Base-by-base conservation (phyloP, 2,113 vertebrate genomes). In the Willisornis vidua region DNA sequence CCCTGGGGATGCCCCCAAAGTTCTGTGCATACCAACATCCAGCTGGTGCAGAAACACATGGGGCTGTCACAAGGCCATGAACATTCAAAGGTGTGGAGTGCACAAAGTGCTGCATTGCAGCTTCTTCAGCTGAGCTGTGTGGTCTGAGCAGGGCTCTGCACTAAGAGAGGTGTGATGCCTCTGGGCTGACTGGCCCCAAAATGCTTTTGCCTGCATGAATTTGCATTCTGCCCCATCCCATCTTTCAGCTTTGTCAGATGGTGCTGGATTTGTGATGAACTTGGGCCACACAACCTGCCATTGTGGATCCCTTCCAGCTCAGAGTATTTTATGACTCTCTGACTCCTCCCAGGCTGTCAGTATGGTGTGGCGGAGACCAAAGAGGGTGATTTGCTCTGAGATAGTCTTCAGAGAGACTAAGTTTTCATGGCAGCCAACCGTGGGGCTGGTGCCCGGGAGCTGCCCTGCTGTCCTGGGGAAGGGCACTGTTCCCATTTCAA, bases 401-500 rank as follows among this genome's bases (percentile, higher is more conserved):
- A 12, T n/a, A 43, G 35, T 11, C 43, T 54, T 52, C 54, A 39
- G 46, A 19, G 0, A 19, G 22, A 67, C 33, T 43, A 14, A 28
- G 37, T 48, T 58, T 46, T 16, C n/a, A 35, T 14, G 49, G 33
- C 37, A 54, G 39, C 16, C 9, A 43, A 6, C 2, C 3, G 19
- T 33, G 61, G 19, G 22, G 33, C 35, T 39, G 37, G 37, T 41
- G 31, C 2, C 8, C 7, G 25, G 61, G 3, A 72, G 39, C 58
- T 73, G 62, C 35, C 29, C 35, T 29, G 14, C 35, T 33, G 14
- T 37, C 48, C 48, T 6, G 20, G 23, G 28, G 45, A 39, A 35
- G 17, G 14, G 17, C 26, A 51, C 25, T 7, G 12, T 7, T 35
- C 12, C 66, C n/a, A 4, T 10, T 0, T 3, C 58, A 37, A 46